Percentiles rank a stretch among this genome's conserved stretches.
Conservation (phyloP, 2,888 invertebrate genomes). For the Parnassius mnemosyne region DNA sequence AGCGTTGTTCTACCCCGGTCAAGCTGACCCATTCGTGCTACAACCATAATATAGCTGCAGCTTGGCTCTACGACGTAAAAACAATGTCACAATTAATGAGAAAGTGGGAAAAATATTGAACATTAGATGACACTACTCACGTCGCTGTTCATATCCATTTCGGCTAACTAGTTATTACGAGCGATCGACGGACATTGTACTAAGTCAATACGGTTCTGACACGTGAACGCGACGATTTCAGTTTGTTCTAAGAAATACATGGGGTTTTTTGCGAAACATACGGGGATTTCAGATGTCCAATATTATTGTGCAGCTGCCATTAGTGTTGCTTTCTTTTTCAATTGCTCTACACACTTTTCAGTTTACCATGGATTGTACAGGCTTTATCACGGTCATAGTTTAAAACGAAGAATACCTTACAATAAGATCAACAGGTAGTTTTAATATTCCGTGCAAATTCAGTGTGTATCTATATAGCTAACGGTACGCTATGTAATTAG, state of each 20-base stretch:
- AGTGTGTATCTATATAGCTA: too few species aligned
- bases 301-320: not conserved
- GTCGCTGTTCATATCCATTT: constrained; percentile 36
- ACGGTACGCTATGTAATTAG: too few species aligned
- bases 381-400: too few species aligned
- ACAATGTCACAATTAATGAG: too few species aligned
- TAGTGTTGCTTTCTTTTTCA: constrained; percentile 1
- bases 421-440: too few species aligned
- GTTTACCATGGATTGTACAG: not conserved
- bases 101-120: too few species aligned
- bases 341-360: constrained; percentile 11
- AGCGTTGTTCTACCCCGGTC: too few species aligned
- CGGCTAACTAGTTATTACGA: constrained; percentile 40
- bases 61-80: too few species aligned
- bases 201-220: constrained; percentile 13
- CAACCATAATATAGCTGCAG: too few species aligned
- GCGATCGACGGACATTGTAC: constrained; percentile 37
- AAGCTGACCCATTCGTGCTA: too few species aligned
- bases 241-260: constrained; percentile 10
- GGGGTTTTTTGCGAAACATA: constrained; percentile 10
- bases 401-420: too few species aligned
- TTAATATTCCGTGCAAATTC: too few species aligned
- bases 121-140: constrained; percentile 9
- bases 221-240: constrained; percentile 18
- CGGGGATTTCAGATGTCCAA: constrained; percentile 11